A percentile compares a stretch with the other conserved stretches of the same genome.
phyloP scores from a whole-genome alignment of 2,797 vertebrate species.

The Centroberyx gerrardi region DNA sequence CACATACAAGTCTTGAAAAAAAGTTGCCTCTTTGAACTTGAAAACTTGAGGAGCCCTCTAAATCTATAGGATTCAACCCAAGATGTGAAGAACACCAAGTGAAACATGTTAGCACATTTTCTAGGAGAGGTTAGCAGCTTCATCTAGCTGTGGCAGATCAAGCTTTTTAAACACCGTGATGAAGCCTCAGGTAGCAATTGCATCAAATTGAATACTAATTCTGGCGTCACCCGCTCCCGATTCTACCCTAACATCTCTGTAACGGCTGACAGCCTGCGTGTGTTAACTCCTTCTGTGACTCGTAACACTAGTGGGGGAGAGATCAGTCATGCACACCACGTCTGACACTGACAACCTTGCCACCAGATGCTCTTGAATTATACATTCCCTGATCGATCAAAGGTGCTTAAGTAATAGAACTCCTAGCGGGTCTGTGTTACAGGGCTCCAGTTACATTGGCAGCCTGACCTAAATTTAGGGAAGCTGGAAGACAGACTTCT shows the following conservation, averaged over 20 bases:
- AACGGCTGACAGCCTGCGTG: conserved; percentile 57
- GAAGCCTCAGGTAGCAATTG: conserved; percentile 27
- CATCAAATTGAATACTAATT: conserved; percentile 67
- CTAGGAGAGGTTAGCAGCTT: neutral
- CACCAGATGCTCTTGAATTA: conserved; percentile 84
- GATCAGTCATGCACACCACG: conserved; percentile 77
- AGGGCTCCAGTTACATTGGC: conserved; percentile 71
- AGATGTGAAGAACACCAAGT: neutral
- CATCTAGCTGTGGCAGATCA: neutral
- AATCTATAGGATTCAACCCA: conserved; percentile 41
- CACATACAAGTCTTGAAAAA: conserved; percentile 35
- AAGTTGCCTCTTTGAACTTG: conserved; percentile 32
- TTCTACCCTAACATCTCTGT: conserved; percentile 47
- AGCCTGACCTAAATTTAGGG: conserved; percentile 82
- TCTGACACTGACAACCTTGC: conserved; percentile 83
- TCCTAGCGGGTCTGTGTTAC: conserved; percentile 68
- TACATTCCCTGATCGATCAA: conserved; percentile 82
- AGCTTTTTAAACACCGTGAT: neutral
- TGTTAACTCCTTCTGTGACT: conserved; percentile 22
- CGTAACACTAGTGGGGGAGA: conserved; percentile 1
- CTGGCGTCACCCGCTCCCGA: conserved; percentile 48
- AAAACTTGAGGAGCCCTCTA: neutral
- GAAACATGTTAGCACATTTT: neutral
- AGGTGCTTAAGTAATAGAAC: conserved; percentile 84
- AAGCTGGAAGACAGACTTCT: conserved; percentile 64